Conservation (phyloP, 1,140 invertebrate species). For the Agraylea sexmaculata region DNA sequence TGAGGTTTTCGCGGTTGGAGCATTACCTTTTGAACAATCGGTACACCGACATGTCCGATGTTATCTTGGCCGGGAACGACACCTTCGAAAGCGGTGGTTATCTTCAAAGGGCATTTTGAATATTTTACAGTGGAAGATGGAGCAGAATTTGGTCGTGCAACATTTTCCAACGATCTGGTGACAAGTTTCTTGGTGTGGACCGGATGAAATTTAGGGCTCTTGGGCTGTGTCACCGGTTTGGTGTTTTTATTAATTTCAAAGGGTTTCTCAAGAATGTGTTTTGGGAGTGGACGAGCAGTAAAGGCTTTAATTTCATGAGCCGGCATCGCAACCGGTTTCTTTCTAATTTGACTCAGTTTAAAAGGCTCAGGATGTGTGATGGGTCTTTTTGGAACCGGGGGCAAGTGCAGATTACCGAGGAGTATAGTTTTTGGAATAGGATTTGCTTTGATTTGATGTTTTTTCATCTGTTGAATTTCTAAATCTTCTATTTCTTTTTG, state of each 20-base stretch:
- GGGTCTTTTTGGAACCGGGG: constrained; percentile 25
- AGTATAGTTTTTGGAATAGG: constrained; percentile 23
- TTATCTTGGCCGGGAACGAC: constrained; percentile 19
- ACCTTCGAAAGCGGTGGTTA: constrained; percentile 10
- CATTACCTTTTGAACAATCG: constrained; percentile 19
- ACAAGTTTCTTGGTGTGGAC: constrained; percentile 8
- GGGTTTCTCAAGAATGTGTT: constrained; percentile 14
- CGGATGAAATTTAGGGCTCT: constrained; percentile 15
- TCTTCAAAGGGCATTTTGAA: constrained; percentile 4
- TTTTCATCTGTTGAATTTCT: constrained; percentile 26
- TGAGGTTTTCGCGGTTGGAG: constrained; percentile 23
- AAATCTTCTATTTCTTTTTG: constrained; percentile 26
- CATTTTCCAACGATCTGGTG: constrained; percentile 16
- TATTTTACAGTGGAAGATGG: no score
- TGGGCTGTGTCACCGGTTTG: constrained; percentile 13
- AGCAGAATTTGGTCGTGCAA: no score
- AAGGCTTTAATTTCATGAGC: constrained; percentile 15
- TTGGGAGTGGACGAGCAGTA: constrained; percentile 15
- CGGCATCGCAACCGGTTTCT: constrained; percentile 11
- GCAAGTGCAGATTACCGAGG: constrained; percentile 18
- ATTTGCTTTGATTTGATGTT: constrained; percentile 27
- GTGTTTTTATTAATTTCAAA: constrained; percentile 9
- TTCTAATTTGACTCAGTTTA: constrained; percentile 23
- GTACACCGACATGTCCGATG: constrained; percentile 29
- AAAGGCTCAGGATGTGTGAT: constrained; percentile 26